Evolutionary conservation across 2,797 vertebrate species (phyloP), one percentile per base, ranked within the genome.

Genomic region (Petrocephalus schoutedeni): DNA sequence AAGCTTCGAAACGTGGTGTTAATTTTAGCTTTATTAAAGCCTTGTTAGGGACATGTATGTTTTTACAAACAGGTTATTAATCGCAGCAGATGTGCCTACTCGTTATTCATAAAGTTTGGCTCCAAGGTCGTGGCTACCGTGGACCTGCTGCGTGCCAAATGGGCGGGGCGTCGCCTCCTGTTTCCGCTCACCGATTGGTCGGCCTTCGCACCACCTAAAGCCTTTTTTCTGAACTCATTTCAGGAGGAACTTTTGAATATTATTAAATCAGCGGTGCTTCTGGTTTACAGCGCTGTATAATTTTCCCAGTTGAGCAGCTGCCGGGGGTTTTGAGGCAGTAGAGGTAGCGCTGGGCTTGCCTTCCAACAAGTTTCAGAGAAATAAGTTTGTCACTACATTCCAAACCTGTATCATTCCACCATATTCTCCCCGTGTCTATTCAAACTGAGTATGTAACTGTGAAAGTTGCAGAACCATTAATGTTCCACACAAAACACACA

Each of bases 51-150:
- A 90, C 90, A 89, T 89, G 88, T 90, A 90, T 92, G 91, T 92
- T 92, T 93, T 91, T 89, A 90, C 89, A 93, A 93, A 93, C 90
- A 92, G 92, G 90, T 92, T 92, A 90, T 91, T 92, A 89, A 90
- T 89, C 86, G 88, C 88, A 91, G 23, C 91, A 91, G 91, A 92
- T 93, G 84, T 90, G 91, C 91, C 89, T 92, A 87, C 90, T 87
- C 86, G 19, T 77, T 89, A 90, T 90, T 91, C 83, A 88, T 88
- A 87, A 77, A 88, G 89, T 59, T 91, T 90, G 91, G 91, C 90
- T 83, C 85, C 8, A 67, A 77, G 89, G 89, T 87, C 89, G 89
- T 87, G 61, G 88, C 91, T 89, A 90, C 88, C 87, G 86, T 88
- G 90, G 86, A 89, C 32, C 23, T 10, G 49, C 0, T 10, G 41